Evolutionary conservation across 1,140 invertebrate genomes (phyloP).

Genomic region (Scylla paramamosain): DNA sequence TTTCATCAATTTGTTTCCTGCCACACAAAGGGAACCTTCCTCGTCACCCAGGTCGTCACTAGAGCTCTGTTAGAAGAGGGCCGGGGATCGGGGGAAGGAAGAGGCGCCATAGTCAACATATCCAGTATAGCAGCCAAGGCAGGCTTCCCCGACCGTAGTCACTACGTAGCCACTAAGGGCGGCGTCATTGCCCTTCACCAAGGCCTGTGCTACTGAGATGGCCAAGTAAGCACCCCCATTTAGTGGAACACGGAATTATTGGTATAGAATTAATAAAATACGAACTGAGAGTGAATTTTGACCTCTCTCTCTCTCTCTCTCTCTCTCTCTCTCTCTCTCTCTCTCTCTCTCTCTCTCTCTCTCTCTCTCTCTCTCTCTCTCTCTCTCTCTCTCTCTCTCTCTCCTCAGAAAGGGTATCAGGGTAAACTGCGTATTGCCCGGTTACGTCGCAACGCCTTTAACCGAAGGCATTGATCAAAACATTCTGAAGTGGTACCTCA

Average conservation of each 20-base stretch:
- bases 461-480: slow-evolving; percentile 86
- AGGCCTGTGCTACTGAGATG: slow-evolving; percentile 91
- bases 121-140: slow-evolving; percentile 91
- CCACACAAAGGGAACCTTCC: slow-evolving; percentile 86
- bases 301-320: too few relatives aligned
- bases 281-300: too few relatives aligned
- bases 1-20: too few relatives aligned
- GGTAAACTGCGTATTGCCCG: slow-evolving; percentile 91
- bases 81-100: slow-evolving; percentile 81
- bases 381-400: too few relatives aligned
- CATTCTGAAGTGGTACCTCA: background rate
- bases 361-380: too few relatives aligned
- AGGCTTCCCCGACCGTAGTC: slow-evolving; percentile 92
- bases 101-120: slow-evolving; percentile 86
- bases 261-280: too few relatives aligned
- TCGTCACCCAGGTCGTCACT: slow-evolving; percentile 88
- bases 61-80: slow-evolving; percentile 85
- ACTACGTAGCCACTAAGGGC: slow-evolving; percentile 95
- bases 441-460: slow-evolving; percentile 94
- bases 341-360: too few relatives aligned
- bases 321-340: too few relatives aligned
- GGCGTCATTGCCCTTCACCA: slow-evolving; percentile 92
- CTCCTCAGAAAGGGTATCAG: slow-evolving; percentile 83
- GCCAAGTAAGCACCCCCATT: slow-evolving; percentile 79
- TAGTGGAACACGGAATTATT: too few relatives aligned